A percentile compares a stretch with the other conserved stretches of the same genome.
Conservation (phyloP, 2,888 invertebrate species). For the Drosophila mimetica region DNA sequence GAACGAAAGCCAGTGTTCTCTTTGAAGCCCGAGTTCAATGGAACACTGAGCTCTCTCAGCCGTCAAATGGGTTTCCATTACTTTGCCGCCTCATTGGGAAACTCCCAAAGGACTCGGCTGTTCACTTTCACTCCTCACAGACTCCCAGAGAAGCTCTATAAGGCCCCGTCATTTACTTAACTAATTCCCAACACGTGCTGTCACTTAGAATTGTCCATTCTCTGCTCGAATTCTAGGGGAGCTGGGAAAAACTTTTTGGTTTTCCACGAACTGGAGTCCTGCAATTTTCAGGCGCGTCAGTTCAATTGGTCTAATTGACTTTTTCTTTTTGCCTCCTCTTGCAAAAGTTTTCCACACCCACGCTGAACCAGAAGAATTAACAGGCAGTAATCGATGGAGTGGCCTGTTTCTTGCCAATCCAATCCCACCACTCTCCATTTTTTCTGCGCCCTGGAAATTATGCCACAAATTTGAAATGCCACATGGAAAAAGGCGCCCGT, state of each 20-base stretch:
- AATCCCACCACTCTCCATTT: constrained; percentile 20
- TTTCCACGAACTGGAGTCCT: constrained; percentile 48
- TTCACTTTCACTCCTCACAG: constrained; percentile 15
- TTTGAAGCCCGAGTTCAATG: neutral
- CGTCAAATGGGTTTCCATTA: constrained; percentile 11
- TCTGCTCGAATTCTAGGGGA: neutral
- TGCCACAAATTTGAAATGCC: constrained; percentile 45
- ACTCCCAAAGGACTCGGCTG: neutral
- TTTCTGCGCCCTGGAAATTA: constrained; percentile 26
- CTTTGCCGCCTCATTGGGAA: constrained; percentile 5
- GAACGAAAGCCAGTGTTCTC: constrained; percentile 12
- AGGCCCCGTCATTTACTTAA: constrained; percentile 25
- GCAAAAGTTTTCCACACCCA: constrained; percentile 51
- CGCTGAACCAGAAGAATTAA: constrained; percentile 54
- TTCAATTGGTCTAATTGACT: constrained; percentile 78
- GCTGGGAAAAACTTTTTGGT: constrained; percentile 54
- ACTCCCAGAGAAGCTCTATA: constrained; percentile 10
- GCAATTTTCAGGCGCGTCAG: constrained; percentile 45
- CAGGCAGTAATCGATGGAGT: constrained; percentile 69
- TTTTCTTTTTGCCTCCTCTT: constrained; percentile 33
- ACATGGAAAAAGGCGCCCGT: constrained; percentile 18
- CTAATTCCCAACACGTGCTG: constrained; percentile 62
- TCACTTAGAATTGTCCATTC: constrained; percentile 51
- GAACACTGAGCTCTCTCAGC: neutral
- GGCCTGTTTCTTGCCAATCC: constrained; percentile 45